Base-by-base conservation (phyloP, 92 coral and sea anemone species). In the Actinostola sp. region DNA sequence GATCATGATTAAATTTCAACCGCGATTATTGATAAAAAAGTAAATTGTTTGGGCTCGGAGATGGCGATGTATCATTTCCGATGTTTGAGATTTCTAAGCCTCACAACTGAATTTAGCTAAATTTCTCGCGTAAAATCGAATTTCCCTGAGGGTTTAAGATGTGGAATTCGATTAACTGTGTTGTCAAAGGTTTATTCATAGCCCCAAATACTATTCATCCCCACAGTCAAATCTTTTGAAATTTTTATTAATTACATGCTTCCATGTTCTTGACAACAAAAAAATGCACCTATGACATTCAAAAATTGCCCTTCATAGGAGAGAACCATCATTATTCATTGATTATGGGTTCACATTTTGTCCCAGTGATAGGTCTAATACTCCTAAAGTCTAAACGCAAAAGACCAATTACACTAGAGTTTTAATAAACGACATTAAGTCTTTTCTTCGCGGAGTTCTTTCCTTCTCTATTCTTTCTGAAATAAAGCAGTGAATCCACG, bases 41-140 rank as follows among this genome's bases (percentile, higher is more conserved):
- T 72, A 84, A 84, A 72, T 84, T 84, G 85, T 84, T 84, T 72
- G 69, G 89, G 67, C 74, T 76, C 46, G 46, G 45, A 78, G 66
- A 78, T 72, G 66, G 77, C 74, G 72, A 72, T 66, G 72, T 79
- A 78, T 84, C 82, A 72, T 60, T 72, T 57, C 78, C 67, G 57
- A 42, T 72, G 64, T 57, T 43, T 38, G 78, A 46, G 48, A 14
- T 58, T 55, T 28, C 19, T 38, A 25, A 26, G 12, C 27, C 53
- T 71, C 24, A 20, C 17, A 36, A 52, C 7, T n/a, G n/a, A n/a
- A n/a, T n/a, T n/a, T n/a, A n/a, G n/a, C n/a, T n/a, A 50, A 71
- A 16, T 32, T 71, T 23, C 31, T 71, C 36, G 62, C 29, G 19
- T 7, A 14, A 14, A 39, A 48, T 48, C 19, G 21, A 48, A 23